These are phyloP conservation scores for Habrosyne pyritoides DNA, from an alignment of 2,888 invertebrate genomes.

Conservation along the genomic window DNA sequence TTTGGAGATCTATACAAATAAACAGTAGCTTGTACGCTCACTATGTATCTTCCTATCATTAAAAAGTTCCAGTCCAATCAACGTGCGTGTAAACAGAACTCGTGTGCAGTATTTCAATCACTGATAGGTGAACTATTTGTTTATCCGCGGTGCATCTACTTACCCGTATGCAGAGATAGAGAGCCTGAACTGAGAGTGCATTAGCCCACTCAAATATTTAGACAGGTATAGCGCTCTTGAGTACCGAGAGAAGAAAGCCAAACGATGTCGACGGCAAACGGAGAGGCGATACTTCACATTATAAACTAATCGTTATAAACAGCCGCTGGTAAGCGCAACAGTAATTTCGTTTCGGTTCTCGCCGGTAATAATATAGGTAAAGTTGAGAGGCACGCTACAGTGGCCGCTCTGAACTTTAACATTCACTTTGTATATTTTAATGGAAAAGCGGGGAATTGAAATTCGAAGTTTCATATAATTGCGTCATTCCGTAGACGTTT, in stretches of 20 bases:
- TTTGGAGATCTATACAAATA: slow-evolving; percentile 18
- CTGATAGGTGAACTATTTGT: slow-evolving; percentile 19
- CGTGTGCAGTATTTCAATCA: slow-evolving; percentile 21
- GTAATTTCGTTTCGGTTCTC: slow-evolving; percentile 12
- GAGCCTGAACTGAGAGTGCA: slow-evolving; percentile 35
- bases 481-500: neutral
- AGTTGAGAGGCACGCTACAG: neutral
- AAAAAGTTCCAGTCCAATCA: slow-evolving; percentile 19
- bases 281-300: slow-evolving; percentile 37
- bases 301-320: slow-evolving; percentile 44
- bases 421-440: slow-evolving; percentile 2
- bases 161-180: slow-evolving; percentile 8
- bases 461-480: slow-evolving; percentile 4
- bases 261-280: slow-evolving; percentile 32
- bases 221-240: slow-evolving; percentile 33
- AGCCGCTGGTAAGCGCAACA: slow-evolving; percentile 14
- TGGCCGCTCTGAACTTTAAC: slow-evolving; percentile 4
- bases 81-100: slow-evolving; percentile 18
- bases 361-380: slow-evolving; percentile 12
- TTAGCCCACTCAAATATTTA: slow-evolving; percentile 67
- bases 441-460: slow-evolving; percentile 1
- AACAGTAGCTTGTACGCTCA: neutral
- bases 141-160: slow-evolving; percentile 14
- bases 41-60: neutral
- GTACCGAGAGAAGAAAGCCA: slow-evolving; percentile 43